phyloP scores from a whole-genome alignment of 2,797 vertebrate species.

The Periparus ater region DNA sequence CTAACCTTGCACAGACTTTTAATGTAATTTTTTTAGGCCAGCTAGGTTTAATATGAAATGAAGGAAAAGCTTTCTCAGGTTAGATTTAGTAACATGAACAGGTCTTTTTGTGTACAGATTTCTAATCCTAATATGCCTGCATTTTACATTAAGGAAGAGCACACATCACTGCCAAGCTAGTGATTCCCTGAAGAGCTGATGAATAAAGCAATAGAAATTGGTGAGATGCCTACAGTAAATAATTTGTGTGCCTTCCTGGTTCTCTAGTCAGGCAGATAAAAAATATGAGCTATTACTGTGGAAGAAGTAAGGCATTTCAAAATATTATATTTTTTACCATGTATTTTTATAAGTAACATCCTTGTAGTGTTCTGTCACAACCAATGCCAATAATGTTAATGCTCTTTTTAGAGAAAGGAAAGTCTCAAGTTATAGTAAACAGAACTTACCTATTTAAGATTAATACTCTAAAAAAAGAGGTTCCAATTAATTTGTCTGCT shows the following conservation, averaged over 20 bases:
- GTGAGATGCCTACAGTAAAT: not conserved
- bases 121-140: not conserved
- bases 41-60: not conserved
- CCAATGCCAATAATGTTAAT: not conserved
- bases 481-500: not conserved
- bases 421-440: not conserved
- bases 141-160: not conserved
- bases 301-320: not conserved
- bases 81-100: not conserved
- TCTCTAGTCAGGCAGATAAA: not conserved
- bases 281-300: not conserved
- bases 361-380: not conserved
- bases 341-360: not conserved
- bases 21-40: not conserved
- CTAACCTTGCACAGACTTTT: not conserved
- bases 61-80: not conserved
- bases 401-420: constrained; percentile 13
- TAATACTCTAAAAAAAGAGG: not conserved
- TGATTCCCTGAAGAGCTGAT: not conserved
- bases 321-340: not conserved
- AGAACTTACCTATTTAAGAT: not conserved
- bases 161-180: not conserved
- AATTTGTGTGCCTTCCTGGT: not conserved
- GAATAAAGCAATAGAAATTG: not conserved
- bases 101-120: not conserved